phyloP scores from a whole-genome alignment of 2,888 invertebrate genomes.

The Hypena proboscidalis region DNA sequence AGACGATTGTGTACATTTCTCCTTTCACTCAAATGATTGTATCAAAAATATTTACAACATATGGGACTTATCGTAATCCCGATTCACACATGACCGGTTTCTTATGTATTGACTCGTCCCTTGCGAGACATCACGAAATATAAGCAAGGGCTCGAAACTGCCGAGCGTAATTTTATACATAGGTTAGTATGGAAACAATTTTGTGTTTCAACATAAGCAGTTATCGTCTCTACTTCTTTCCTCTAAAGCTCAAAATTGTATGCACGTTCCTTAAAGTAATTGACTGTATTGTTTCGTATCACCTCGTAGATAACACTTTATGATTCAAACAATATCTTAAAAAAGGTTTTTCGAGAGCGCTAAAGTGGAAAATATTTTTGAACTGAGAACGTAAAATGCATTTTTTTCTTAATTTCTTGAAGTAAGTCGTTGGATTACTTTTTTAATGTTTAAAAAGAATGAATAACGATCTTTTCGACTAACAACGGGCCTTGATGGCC shows the following conservation, averaged over 20 bases:
- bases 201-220: constrained; percentile 10
- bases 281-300: constrained; percentile 33
- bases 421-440: constrained; percentile 2
- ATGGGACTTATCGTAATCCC: constrained; percentile 44
- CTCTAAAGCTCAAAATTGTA: constrained; percentile 11
- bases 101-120: constrained; percentile 49
- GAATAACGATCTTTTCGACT: constrained; percentile 15
- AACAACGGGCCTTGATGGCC: constrained; percentile 16
- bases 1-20: constrained; percentile 4
- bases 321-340: constrained; percentile 7
- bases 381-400: constrained; percentile 7
- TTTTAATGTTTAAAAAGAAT: constrained; percentile 8
- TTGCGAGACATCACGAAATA: constrained; percentile 43
- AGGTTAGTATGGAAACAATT: constrained; percentile 32
- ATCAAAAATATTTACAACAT: constrained; percentile 44
- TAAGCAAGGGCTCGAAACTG: constrained; percentile 42
- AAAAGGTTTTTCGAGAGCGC: neutral
- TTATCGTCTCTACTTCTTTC: constrained; percentile 7
- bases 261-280: constrained; percentile 12
- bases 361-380: neutral
- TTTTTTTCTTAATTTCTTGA: neutral
- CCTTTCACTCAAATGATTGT: constrained; percentile 29
- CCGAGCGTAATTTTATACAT: constrained; percentile 47
- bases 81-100: constrained; percentile 48
- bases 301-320: constrained; percentile 29